A percentile compares a stretch with the other conserved stretches of the same genome.
These are phyloP conservation scores for Chelidonichthys spinosus DNA, from an alignment of 2,797 vertebrate species.

Conservation along the genomic window DNA sequence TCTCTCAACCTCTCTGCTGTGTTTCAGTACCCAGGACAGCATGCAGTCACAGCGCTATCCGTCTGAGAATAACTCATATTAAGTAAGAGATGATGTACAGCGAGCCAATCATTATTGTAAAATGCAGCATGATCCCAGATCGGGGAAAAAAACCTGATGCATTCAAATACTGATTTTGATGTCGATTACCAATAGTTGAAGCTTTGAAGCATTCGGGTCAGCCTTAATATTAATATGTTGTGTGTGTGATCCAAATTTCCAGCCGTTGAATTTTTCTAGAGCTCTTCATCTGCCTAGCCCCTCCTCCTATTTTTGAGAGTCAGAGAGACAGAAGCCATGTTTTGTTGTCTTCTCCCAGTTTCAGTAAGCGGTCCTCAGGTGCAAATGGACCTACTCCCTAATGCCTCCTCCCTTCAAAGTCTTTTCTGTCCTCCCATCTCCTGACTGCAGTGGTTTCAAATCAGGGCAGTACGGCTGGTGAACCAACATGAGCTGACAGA, in stretches of 20 bases:
- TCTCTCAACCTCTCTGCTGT: too few relatives aligned
- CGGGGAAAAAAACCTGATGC: too few relatives aligned
- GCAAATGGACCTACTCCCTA: conserved; percentile 39
- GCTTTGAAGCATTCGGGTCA: too few relatives aligned
- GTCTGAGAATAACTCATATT: too few relatives aligned
- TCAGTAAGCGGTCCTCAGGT: conserved; percentile 40
- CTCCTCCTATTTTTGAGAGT: conserved; percentile 44
- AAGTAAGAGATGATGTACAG: too few relatives aligned
- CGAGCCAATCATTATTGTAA: too few relatives aligned
- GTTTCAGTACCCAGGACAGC: too few relatives aligned
- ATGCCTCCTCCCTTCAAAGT: conserved; percentile 37
- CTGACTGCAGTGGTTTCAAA: conserved; percentile 58
- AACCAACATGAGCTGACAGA: conserved; percentile 71
- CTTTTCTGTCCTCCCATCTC: conserved; percentile 24
- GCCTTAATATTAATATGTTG: conserved; percentile 38
- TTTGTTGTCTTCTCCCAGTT: conserved; percentile 59
- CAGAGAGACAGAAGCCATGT: conserved; percentile 31
- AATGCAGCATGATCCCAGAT: too few relatives aligned
- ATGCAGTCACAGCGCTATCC: too few relatives aligned
- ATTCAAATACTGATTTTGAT: too few relatives aligned
- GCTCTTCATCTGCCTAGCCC: conserved; percentile 21
- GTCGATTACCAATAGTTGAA: too few relatives aligned
- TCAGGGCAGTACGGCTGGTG: conserved; percentile 58
- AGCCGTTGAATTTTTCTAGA: conserved; percentile 33
- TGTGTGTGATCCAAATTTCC: conserved; percentile 57